phyloP scores from a whole-genome alignment of 2,888 invertebrate genomes.

The Trilocha varians region DNA sequence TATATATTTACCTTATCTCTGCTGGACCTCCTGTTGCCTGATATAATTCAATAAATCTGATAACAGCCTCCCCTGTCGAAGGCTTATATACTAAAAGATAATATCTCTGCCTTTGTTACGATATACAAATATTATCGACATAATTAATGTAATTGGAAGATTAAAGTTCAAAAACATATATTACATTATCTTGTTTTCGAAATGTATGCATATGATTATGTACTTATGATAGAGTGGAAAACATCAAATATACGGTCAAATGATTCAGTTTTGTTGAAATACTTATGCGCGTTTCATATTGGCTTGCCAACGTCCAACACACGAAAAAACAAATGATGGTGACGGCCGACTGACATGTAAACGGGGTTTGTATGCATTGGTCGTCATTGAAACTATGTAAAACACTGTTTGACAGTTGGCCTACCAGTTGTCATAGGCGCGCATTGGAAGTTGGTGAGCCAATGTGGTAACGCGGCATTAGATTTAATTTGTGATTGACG shows the following conservation, averaged over 20 bases:
- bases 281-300: neutral
- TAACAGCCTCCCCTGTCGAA: constrained; percentile 22
- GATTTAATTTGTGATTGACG: no score
- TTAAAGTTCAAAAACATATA: constrained; percentile 16
- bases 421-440: no score
- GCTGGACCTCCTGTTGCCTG: constrained; percentile 7
- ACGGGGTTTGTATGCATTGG: no score
- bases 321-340: no score
- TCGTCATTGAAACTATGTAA: no score
- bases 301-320: no score
- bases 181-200: constrained; percentile 5
- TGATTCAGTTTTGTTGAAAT: neutral
- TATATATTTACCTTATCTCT: constrained; percentile 16
- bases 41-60: constrained; percentile 11
- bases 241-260: neutral
- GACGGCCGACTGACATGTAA: no score
- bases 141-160: constrained; percentile 23
- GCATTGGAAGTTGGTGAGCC: no score
- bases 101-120: constrained; percentile 19
- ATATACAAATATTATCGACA: constrained; percentile 12
- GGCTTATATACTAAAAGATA: constrained; percentile 35
- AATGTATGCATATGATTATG: neutral
- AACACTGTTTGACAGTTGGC: no score
- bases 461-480: no score
- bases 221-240: neutral